Base-by-base conservation (phyloP, 2,888 invertebrate species). In the Plemyria rubiginata region DNA sequence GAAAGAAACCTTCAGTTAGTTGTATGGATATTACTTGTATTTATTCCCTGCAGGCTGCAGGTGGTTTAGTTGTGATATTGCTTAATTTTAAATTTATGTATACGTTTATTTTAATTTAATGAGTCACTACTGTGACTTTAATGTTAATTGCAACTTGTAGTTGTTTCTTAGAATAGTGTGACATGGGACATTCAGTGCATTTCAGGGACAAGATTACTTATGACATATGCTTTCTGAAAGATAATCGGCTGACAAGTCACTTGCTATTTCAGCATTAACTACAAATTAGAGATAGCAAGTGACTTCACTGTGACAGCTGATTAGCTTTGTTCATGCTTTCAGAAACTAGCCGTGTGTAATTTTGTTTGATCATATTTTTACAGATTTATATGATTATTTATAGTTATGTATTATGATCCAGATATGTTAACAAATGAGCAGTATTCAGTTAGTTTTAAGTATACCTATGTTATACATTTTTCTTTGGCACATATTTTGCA, bases 51-150 rank as follows among this genome's bases (percentile, higher is more conserved):
- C 79, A 52, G 59, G 65, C 51, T 53, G 71, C 85, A 79, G 90
- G 86, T 74, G 76, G 80, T 90, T 92, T 88, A 90, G 92, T 92
- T 92, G 92, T 92, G 92, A 92, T 92, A 92, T 92, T 86, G 88
- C 81, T 82, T 89, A 89, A 87, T 86, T 76, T 88, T 81, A 89
- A 86, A 80, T 82, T 87, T 89, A 89, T 85, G 92, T 92, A 92
- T 92, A 92, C 92, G 92, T 92, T 92, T 89, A 87, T 82, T 86
- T 89, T 88, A 85, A 85, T 86, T 89, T 88, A 85, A 85, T 68
- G 65, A 79, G 91, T 92, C 90, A 84, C 81, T 64, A 56, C 57
- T 70, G 86, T 90, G 92, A 91, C 90, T 82, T 86, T 89, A 91
- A 90, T 90, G 57, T 86, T 88, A 86, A 82, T 81, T 79, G 81